A percentile compares a stretch with the other conserved stretches of the same genome.
These are phyloP conservation scores for Sphaerophoria taeniata DNA, from an alignment of 2,888 invertebrate genomes.

Conservation along the genomic window DNA sequence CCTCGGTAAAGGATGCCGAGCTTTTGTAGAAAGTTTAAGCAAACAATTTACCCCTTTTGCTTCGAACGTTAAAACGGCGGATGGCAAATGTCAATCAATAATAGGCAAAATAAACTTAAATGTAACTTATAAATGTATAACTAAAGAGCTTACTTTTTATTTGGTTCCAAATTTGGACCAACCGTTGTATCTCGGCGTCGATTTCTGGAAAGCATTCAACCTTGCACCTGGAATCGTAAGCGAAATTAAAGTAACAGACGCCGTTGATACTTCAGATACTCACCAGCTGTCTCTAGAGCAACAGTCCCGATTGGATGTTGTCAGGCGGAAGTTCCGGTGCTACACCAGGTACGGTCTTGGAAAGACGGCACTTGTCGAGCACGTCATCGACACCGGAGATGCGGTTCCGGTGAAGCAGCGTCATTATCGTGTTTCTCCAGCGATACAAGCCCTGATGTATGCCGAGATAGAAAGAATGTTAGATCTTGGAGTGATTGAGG, in stretches of 20 bases:
- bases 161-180: not conserved
- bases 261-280: no score
- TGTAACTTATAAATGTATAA: not conserved
- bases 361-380: constrained; percentile 28
- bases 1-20: not conserved
- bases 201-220: not conserved
- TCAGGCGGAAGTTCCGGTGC: not conserved
- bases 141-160: not conserved
- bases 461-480: constrained; percentile 20
- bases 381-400: constrained; percentile 41
- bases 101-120: not conserved
- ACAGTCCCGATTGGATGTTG: not conserved
- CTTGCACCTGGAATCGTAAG: not conserved
- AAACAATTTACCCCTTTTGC: not conserved
- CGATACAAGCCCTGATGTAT: constrained; percentile 13
- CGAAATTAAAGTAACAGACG: not conserved
- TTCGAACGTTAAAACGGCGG: not conserved
- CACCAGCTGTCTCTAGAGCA: no score
- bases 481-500: constrained; percentile 12
- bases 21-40: not conserved
- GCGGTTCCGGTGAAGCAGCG: constrained; percentile 36
- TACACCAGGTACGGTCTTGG: constrained; percentile 27
- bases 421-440: constrained; percentile 9
- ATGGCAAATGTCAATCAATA: not conserved
- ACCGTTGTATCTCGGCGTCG: not conserved